These are phyloP conservation scores for Tauraco hartlaubi DNA, from an alignment of 2,797 vertebrate genomes.

Conservation along the genomic window DNA sequence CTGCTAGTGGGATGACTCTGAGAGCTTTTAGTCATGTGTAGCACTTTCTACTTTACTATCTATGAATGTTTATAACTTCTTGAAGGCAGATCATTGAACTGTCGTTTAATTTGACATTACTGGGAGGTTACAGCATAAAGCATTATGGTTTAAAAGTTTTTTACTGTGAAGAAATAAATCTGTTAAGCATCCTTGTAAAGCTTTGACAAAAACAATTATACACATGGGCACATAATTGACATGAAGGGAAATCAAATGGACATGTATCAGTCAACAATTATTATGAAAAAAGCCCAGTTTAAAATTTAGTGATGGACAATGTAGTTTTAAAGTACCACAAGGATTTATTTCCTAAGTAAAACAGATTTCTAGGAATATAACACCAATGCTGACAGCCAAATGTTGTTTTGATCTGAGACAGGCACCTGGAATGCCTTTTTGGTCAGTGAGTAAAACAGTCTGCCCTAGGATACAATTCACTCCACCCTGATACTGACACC, in stretches of 20 bases:
- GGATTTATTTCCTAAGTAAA: neutral
- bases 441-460: neutral
- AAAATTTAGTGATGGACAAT: neutral
- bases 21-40: neutral
- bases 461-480: neutral
- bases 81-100: neutral
- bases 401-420: neutral
- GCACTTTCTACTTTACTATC: neutral
- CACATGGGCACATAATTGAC: neutral
- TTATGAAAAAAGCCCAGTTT: neutral
- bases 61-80: neutral
- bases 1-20: neutral
- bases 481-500: neutral
- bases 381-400: neutral
- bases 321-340: neutral
- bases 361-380: neutral
- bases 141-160: neutral
- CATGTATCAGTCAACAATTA: neutral
- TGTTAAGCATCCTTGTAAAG: neutral
- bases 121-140: neutral
- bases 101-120: neutral
- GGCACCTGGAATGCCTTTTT: neutral
- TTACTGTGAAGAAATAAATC: neutral
- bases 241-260: neutral
- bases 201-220: neutral